phyloP scores from a whole-genome alignment of 2,888 invertebrate species.

The Rhingia rostrata region DNA sequence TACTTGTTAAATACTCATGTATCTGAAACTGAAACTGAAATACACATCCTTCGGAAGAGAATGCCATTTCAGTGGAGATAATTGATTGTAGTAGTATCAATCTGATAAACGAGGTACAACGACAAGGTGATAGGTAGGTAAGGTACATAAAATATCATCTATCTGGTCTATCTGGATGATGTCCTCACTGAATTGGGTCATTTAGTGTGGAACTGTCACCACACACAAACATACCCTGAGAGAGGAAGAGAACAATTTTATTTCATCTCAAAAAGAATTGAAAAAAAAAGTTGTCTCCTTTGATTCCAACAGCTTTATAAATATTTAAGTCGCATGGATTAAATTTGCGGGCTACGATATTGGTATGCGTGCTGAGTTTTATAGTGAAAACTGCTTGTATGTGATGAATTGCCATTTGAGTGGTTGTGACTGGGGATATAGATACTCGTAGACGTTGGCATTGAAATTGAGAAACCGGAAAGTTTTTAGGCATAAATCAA shows the following conservation, averaged over 20 bases:
- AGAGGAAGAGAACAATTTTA: slow-evolving; percentile 16
- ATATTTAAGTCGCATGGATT: slow-evolving; percentile 15
- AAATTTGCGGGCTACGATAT: background rate
- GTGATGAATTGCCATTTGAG: background rate
- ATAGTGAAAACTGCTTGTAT: background rate
- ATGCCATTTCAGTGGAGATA: slow-evolving; percentile 11
- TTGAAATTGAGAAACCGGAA: slow-evolving; percentile 8
- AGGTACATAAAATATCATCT: background rate
- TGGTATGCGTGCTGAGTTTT: background rate
- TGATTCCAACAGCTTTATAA: slow-evolving; percentile 38
- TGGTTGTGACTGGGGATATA: background rate
- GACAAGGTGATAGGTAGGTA: background rate
- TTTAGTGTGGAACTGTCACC: slow-evolving; percentile 26
- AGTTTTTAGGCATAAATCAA: slow-evolving; percentile 6
- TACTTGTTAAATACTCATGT: slow-evolving; percentile 18
- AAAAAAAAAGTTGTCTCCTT: slow-evolving; percentile 41
- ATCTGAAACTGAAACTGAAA: slow-evolving; percentile 7
- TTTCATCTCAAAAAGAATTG: background rate
- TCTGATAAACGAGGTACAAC: slow-evolving; percentile 24
- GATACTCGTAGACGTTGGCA: background rate
- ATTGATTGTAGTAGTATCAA: slow-evolving; percentile 17
- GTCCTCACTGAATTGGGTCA: slow-evolving; percentile 39
- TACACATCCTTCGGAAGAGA: background rate
- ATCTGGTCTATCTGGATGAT: background rate
- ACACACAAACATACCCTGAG: background rate